These are phyloP conservation scores for Lipophrys pholis DNA, from an alignment of 2,113 vertebrate genomes.

Conservation along the genomic window DNA sequence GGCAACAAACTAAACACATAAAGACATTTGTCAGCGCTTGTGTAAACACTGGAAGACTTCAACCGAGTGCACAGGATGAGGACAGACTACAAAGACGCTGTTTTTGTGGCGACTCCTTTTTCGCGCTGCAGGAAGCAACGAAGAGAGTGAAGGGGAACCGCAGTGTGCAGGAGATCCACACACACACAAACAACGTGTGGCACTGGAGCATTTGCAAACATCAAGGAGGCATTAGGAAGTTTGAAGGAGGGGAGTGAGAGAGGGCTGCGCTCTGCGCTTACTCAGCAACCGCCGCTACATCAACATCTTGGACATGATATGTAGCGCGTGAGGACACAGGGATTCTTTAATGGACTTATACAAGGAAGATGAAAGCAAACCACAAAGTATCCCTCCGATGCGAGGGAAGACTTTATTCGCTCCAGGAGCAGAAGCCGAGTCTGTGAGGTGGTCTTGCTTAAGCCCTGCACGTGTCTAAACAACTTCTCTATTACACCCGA, in stretches of 20 bases:
- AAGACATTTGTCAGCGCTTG: constrained; percentile 11
- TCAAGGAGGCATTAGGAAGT: constrained; percentile 37
- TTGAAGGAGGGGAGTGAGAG: neutral
- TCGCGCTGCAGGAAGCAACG: constrained; percentile 25
- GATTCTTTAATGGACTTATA: constrained; percentile 41
- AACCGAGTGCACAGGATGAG: constrained; percentile 26
- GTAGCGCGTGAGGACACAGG: constrained; percentile 30
- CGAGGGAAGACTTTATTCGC: constrained; percentile 17
- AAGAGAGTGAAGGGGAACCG: constrained; percentile 32
- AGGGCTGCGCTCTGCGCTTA: constrained; percentile 32
- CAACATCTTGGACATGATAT: constrained; percentile 36
- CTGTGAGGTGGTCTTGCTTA: constrained; percentile 74
- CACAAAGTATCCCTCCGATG: constrained; percentile 22
- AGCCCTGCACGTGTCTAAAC: constrained; percentile 90
- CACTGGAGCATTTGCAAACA: constrained; percentile 49
- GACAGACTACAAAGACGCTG: neutral
- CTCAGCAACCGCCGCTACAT: constrained; percentile 59
- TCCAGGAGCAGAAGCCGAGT: constrained; percentile 52
- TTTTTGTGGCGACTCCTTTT: constrained; percentile 10
- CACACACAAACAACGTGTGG: constrained; percentile 59
- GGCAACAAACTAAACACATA: constrained; percentile 2
- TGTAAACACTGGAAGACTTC: constrained; percentile 9
- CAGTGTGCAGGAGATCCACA: constrained; percentile 38
- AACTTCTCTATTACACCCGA: constrained; percentile 89
- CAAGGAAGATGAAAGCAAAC: constrained; percentile 35